These are phyloP conservation scores for Sycophila texana DNA, from an alignment of 2,888 invertebrate genomes.

Conservation along the genomic window DNA sequence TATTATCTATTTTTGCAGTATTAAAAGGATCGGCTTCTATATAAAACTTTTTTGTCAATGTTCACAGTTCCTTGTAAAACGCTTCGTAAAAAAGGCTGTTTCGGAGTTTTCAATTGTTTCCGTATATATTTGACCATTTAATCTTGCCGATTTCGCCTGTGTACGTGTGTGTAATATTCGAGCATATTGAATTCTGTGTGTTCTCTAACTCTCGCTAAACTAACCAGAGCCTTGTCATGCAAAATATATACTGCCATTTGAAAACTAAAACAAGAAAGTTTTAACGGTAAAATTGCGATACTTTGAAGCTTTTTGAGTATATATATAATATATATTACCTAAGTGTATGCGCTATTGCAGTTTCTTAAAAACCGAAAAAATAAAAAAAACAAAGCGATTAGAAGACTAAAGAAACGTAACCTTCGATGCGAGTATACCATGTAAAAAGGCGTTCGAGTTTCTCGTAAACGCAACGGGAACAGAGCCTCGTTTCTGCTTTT, in stretches of 20 bases:
- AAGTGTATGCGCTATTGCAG: constrained; percentile 57
- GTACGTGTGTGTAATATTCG: constrained; percentile 65
- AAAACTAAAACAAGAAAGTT: constrained; percentile 19
- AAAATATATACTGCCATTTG: constrained; percentile 29
- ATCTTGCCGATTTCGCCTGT: constrained; percentile 61
- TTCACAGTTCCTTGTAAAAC: constrained; percentile 45
- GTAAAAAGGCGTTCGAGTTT: constrained; percentile 34
- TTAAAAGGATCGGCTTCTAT: constrained; percentile 45
- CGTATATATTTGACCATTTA: constrained; percentile 37
- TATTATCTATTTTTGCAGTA: constrained; percentile 45
- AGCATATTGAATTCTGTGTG: constrained; percentile 62
- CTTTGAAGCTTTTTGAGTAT: constrained; percentile 54
- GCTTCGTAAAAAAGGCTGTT: constrained; percentile 53
- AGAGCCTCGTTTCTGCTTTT: constrained; percentile 59
- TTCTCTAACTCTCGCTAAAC: constrained; percentile 61
- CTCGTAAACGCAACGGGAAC: constrained; percentile 39
- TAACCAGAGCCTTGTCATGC: constrained; percentile 60
- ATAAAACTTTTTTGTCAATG: constrained; percentile 44
- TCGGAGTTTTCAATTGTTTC: constrained; percentile 43
- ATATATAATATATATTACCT: constrained; percentile 55
- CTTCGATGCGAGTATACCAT: constrained; percentile 27
- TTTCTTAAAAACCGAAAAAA: background rate
- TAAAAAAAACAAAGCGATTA: constrained; percentile 34
- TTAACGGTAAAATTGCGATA: constrained; percentile 41
- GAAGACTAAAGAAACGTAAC: constrained; percentile 21